These are phyloP conservation scores for Temnopleurus reevesii DNA, from an alignment of 53 echinoderm and acorn worm species.

Conservation along the genomic window DNA sequence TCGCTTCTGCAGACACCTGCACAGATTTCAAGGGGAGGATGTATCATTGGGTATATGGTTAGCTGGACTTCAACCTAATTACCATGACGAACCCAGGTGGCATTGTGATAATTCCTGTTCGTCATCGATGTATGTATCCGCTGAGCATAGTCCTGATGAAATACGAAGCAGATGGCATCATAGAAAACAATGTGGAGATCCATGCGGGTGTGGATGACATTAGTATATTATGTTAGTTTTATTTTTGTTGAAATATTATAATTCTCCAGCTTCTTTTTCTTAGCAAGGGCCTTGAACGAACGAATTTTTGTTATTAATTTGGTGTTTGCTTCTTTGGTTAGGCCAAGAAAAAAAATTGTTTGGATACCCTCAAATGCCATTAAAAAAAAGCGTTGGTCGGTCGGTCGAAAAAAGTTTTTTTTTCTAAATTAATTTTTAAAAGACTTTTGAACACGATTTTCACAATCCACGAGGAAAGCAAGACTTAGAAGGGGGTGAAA, in stretches of 20 bases:
- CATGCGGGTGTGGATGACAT: slow-evolving; percentile 73
- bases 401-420: too few species aligned
- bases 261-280: slow-evolving; percentile 39
- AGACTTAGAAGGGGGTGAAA: too few species aligned
- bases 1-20: slow-evolving; percentile 56
- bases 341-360: too few species aligned
- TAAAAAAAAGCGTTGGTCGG: too few species aligned
- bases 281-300: too few species aligned
- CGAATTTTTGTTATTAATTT: too few species aligned
- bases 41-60: slow-evolving; percentile 94
- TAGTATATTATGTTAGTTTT: background rate
- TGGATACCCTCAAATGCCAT: too few species aligned
- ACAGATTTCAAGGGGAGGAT: slow-evolving; percentile 93
- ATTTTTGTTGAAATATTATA: background rate
- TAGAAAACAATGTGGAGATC: slow-evolving; percentile 72
- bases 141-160: slow-evolving; percentile 76
- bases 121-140: slow-evolving; percentile 70
- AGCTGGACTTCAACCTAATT: slow-evolving; percentile 75
- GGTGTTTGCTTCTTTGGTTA: too few species aligned
- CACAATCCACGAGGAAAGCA: too few species aligned
- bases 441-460: too few species aligned
- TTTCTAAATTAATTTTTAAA: too few species aligned
- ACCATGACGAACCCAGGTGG: slow-evolving; percentile 82
- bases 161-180: slow-evolving; percentile 72
- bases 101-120: slow-evolving; percentile 78